Evolutionary conservation across 2,888 invertebrate genomes (phyloP), one percentile per base, ranked within the genome.

Genomic region (Sarcophaga rosellei): DNA sequence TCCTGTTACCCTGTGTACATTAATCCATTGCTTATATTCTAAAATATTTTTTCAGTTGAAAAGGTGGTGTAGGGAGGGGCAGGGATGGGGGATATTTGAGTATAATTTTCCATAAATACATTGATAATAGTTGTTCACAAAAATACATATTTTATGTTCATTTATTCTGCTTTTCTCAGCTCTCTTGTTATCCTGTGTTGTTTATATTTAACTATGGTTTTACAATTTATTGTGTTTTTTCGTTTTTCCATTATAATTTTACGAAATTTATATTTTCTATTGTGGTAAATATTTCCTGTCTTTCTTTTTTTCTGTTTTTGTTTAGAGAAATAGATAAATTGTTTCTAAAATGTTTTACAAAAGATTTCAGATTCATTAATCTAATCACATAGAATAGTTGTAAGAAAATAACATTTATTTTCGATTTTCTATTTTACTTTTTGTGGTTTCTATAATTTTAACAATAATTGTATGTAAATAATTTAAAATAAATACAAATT

Each of bases 111-210:
- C 69, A 53, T 80, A 69, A 89, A 89, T 90, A 90, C 65, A 76
- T 35, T 65, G 59, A 57, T 65, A 76, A 76, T 90, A 91, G 88
- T 88, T 89, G 90, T 89, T 91, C 90, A 90, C 90, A 90, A 90
- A 90, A 91, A 90, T 91, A 90, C 89, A 87, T 84, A 75, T 66
- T 74, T 76, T 57, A 61, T 74, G 17, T 59, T 69, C n/a, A 35
- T 20, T 57, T 44, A 44, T 75, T 59, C 53, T 65, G 25, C 25
- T 23, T 35, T 35, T 11, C 23, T 59, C 70, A n/a, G 72, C 53
- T 82, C 44, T 69, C 72, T 66, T 69, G 45, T 35, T 44, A 74
- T 77, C 10, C 20, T 73, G 6, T 15, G 15, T 17, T 47, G n/a
- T 62, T 17, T 69, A 20, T 11, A 20, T 68, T 69, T 53, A 69